These are phyloP conservation scores for Penaeus monodon DNA, from an alignment of 2,888 invertebrate genomes.

Conservation along the genomic window DNA sequence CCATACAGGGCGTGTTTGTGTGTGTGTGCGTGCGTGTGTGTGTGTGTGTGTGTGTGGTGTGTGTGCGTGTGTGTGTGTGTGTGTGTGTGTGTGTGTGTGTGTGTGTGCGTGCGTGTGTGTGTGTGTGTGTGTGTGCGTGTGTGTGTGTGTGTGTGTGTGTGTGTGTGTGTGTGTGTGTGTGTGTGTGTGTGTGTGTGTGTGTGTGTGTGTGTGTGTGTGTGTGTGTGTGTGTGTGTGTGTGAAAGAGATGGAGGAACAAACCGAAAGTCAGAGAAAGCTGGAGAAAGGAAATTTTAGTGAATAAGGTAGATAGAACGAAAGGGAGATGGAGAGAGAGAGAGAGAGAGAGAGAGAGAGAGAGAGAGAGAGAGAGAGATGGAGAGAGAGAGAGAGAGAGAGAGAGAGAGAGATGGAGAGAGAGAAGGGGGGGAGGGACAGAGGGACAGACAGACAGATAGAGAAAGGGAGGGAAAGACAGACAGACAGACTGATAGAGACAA, in stretches of 20 bases:
- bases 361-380: slow-evolving; percentile 13
- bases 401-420: neutral
- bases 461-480: too few species aligned
- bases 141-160: slow-evolving; percentile 18
- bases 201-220: slow-evolving; percentile 1
- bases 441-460: slow-evolving; percentile 4
- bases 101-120: slow-evolving; percentile 9
- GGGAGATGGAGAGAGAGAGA: slow-evolving; percentile 1
- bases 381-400: slow-evolving; percentile 35
- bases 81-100: neutral
- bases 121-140: neutral
- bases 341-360: slow-evolving; percentile 5
- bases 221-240: neutral
- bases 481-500: neutral
- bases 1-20: neutral
- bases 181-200: neutral
- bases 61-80: slow-evolving; percentile 1
- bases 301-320: neutral
- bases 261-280: neutral
- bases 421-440: slow-evolving; percentile 28
- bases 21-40: slow-evolving; percentile 7
- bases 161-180: neutral
- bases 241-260: neutral
- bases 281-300: too few species aligned
- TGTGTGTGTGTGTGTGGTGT: slow-evolving; percentile 11